phyloP scores from a whole-genome alignment of 2,797 vertebrate genomes.

The Thripadectes ignobilis region DNA sequence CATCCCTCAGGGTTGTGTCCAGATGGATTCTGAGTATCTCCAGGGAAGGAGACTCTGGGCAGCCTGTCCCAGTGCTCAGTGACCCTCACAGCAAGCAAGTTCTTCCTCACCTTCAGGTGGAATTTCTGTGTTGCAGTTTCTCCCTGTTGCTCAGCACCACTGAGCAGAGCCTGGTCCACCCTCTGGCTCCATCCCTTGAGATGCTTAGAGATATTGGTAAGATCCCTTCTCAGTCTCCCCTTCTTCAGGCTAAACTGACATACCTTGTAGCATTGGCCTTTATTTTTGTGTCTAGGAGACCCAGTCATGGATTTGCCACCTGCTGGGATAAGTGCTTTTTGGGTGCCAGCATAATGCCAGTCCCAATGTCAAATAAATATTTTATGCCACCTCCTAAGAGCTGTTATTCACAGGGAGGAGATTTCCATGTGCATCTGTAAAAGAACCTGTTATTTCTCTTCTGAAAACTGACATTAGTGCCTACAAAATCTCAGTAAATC shows the following conservation, averaged over 20 bases:
- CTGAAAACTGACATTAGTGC: not conserved
- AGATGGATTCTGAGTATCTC: not conserved
- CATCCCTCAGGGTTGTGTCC: not conserved
- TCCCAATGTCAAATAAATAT: not conserved
- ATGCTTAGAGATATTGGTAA: not conserved
- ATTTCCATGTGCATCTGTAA: not conserved
- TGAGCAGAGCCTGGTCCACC: not conserved
- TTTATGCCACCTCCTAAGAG: not conserved
- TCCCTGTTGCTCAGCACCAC: not conserved
- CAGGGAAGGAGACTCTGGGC: not conserved
- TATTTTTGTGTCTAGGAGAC: not conserved
- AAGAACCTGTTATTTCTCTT: not conserved
- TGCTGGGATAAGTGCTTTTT: not conserved
- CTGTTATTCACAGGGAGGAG: not conserved
- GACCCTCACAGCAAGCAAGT: not conserved
- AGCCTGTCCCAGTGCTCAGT: not conserved
- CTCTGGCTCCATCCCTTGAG: not conserved
- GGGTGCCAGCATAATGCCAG: not conserved
- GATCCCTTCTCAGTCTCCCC: not conserved
- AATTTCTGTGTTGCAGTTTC: not conserved
- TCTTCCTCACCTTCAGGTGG: not conserved
- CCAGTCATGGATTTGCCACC: not conserved
- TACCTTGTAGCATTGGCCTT: not conserved
- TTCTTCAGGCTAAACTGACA: not conserved
- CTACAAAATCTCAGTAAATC: not conserved